These are phyloP conservation scores for Aselliscus stoliczkanus DNA, from an alignment of 2,797 vertebrate genomes.

Conservation along the genomic window DNA sequence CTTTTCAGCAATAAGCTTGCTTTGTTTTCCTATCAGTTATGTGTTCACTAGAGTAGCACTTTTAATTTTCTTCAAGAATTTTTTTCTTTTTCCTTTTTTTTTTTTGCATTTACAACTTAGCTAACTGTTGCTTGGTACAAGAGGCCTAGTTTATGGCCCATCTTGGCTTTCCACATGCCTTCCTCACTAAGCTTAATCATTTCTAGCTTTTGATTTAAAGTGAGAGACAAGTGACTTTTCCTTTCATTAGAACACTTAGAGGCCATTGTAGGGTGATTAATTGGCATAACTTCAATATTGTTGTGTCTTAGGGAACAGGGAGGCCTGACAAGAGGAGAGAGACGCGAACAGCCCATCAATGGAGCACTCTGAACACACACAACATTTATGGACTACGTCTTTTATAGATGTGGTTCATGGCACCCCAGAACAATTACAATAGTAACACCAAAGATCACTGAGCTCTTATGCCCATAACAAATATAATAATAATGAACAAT, in stretches of 20 bases:
- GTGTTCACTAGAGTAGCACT: not conserved
- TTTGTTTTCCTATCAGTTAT: not conserved
- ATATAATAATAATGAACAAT: not conserved
- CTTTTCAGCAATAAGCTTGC: too few relatives aligned
- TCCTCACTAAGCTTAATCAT: not conserved
- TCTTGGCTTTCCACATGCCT: not conserved
- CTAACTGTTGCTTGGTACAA: not conserved
- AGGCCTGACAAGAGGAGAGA: not conserved
- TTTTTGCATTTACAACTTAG: not conserved
- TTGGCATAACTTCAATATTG: not conserved
- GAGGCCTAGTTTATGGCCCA: not conserved
- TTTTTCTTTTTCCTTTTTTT: not conserved
- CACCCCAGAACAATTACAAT: not conserved
- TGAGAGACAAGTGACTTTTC: not conserved
- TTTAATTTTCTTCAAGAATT: not conserved
- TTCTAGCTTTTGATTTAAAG: not conserved
- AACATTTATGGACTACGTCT: not conserved
- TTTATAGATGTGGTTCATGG: too few relatives aligned
- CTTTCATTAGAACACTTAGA: not conserved
- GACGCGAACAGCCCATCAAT: not conserved
- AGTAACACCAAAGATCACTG: not conserved
- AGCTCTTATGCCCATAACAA: not conserved
- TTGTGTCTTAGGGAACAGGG: too few relatives aligned
- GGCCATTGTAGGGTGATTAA: too few relatives aligned
- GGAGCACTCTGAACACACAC: not conserved